A percentile compares a stretch with the other conserved stretches of the same genome.
phyloP scores from a whole-genome alignment of 2,113 vertebrate genomes.

The Phaethon lepturus region DNA sequence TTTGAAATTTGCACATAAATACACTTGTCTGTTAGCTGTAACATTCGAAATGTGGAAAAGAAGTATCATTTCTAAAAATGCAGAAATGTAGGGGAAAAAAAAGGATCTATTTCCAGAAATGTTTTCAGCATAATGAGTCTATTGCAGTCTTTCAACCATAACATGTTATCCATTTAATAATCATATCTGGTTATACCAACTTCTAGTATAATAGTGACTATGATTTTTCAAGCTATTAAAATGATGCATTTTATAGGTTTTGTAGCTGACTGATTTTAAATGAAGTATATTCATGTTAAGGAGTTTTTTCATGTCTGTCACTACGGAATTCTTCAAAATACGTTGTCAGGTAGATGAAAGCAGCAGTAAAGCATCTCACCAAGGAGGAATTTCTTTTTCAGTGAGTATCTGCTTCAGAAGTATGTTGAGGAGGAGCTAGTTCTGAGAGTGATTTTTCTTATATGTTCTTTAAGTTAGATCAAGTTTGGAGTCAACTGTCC shows the following conservation, averaged over 20 bases:
- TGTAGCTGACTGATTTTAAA: conserved; percentile 44
- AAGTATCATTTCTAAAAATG: neutral
- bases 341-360: conserved; percentile 25
- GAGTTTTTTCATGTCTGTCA: conserved; percentile 25
- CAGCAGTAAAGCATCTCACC: neutral
- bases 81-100: neutral
- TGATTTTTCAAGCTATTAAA: conserved; percentile 43
- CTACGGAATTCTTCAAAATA: conserved; percentile 23
- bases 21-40: neutral
- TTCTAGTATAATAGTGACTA: neutral
- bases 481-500: neutral
- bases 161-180: conserved; percentile 15
- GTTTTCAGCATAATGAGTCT: conserved; percentile 13
- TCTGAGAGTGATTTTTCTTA: neutral
- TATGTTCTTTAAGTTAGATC: neutral
- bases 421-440: neutral
- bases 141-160: conserved; percentile 24
- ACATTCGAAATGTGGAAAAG: neutral
- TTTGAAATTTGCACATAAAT: conserved; percentile 36
- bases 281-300: neutral
- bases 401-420: neutral
- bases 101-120: neutral
- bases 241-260: conserved; percentile 31
- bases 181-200: neutral
- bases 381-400: neutral